Conservation (phyloP, 2,797 vertebrate genomes). For the Notoglanidium macrostoma region DNA sequence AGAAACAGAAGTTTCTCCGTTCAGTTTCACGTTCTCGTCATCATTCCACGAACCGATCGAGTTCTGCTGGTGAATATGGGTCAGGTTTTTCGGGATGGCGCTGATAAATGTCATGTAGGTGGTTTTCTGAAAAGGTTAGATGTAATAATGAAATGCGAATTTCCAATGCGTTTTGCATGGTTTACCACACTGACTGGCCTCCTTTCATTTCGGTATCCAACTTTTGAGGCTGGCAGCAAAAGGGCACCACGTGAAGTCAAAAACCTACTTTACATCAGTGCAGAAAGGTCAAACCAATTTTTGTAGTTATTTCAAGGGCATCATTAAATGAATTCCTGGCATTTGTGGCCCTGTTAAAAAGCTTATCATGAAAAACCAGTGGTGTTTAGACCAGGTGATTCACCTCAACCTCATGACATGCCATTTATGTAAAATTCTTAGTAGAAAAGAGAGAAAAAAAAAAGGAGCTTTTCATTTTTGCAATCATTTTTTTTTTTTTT, state of each 20-base stretch:
- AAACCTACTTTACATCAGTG: constrained; percentile 27
- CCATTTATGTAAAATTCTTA: not conserved
- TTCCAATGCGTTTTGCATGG: constrained; percentile 52
- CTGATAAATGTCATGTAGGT: constrained; percentile 48
- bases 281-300: constrained; percentile 43
- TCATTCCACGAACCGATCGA: constrained; percentile 20
- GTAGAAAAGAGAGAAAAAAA: too few relatives aligned
- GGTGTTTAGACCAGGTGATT: not conserved
- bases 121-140: constrained; percentile 55
- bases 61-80: constrained; percentile 30
- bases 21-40: constrained; percentile 15
- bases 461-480: not conserved
- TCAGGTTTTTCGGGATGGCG: constrained; percentile 33
- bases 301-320: constrained; percentile 27
- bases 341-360: constrained; percentile 20
- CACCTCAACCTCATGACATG: not conserved
- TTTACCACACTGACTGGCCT: constrained; percentile 35
- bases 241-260: constrained; percentile 45
- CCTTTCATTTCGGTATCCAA: constrained; percentile 32
- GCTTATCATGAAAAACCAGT: not conserved
- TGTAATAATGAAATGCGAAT: constrained; percentile 53
- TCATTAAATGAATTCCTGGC: constrained; percentile 33
- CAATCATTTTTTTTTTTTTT: too few relatives aligned
- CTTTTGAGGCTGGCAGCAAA: constrained; percentile 51
- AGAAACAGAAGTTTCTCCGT: constrained; percentile 16